Evolutionary conservation across 2,888 invertebrate species (phyloP).

Genomic region (Pseudoips prasinana): DNA sequence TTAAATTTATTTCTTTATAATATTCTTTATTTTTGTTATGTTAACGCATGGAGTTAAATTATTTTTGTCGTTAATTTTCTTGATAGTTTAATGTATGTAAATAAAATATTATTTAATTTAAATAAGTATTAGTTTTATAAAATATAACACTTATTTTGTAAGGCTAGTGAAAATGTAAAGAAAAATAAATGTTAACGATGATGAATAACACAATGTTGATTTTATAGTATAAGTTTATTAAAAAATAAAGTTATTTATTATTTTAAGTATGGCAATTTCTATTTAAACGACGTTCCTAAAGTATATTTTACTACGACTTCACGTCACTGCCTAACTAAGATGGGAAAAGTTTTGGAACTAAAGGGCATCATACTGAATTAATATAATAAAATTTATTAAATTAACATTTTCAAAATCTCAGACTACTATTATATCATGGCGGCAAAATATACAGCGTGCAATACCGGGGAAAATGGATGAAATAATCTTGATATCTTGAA

Average conservation of each 20-base stretch:
- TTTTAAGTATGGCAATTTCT: constrained; percentile 1
- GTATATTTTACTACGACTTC: too few species aligned
- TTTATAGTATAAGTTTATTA: constrained; percentile 28
- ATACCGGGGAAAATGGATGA: too few species aligned
- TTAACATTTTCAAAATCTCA: too few species aligned
- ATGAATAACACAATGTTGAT: constrained; percentile 28
- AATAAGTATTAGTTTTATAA: constrained; percentile 25
- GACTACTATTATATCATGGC: too few species aligned
- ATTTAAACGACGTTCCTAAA: too few species aligned
- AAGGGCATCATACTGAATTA: too few species aligned
- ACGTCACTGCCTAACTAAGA: too few species aligned
- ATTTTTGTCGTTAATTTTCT: constrained; percentile 24
- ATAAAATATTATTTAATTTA: constrained; percentile 19
- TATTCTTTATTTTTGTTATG: constrained; percentile 18
- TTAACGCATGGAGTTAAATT: constrained; percentile 16
- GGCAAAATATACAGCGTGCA: too few species aligned
- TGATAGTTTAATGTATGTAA: constrained; percentile 24
- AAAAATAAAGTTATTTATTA: constrained; percentile 21
- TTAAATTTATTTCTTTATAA: constrained; percentile 9
- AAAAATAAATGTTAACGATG: constrained; percentile 40
- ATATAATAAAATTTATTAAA: too few species aligned
- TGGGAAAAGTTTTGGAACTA: too few species aligned
- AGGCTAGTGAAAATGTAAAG: constrained; percentile 70
- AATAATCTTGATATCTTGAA: too few species aligned
- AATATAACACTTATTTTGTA: constrained; percentile 49